These are phyloP conservation scores for Babyrousa celebensis DNA, from an alignment of 2,797 vertebrate genomes.

Conservation along the genomic window DNA sequence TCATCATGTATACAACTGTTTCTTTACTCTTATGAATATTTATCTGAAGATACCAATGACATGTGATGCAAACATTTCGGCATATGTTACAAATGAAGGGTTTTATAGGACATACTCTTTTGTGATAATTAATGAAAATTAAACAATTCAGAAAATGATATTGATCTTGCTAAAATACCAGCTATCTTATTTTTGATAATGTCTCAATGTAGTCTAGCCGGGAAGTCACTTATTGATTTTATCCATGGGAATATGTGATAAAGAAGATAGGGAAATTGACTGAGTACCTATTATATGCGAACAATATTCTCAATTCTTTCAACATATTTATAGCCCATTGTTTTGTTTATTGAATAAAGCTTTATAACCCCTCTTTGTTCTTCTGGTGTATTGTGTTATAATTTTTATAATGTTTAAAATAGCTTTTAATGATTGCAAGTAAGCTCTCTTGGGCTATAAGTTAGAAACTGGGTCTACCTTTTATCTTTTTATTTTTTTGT, in stretches of 20 bases:
- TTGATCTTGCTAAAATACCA: background rate
- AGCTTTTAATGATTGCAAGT: background rate
- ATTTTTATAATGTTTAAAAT: background rate
- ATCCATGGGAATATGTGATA: background rate
- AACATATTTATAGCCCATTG: background rate
- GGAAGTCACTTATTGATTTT: background rate
- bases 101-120: background rate
- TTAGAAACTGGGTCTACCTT: background rate
- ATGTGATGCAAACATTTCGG: background rate
- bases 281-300: background rate
- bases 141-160: background rate
- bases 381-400: background rate
- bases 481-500: too few species aligned
- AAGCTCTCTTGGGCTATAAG: background rate
- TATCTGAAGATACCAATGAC: background rate
- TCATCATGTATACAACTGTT: background rate
- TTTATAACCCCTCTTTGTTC: background rate
- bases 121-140: slow-evolving; percentile 14
- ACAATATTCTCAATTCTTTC: background rate
- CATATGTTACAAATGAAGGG: background rate
- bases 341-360: background rate
- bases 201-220: background rate
- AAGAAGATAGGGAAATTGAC: background rate
- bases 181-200: slow-evolving; percentile 15
- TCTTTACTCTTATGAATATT: background rate